Percentiles rank a stretch among this genome's conserved stretches.
Conservation (phyloP, 92 coral and sea anemone genomes). For the Epizoanthus illoricatus region DNA sequence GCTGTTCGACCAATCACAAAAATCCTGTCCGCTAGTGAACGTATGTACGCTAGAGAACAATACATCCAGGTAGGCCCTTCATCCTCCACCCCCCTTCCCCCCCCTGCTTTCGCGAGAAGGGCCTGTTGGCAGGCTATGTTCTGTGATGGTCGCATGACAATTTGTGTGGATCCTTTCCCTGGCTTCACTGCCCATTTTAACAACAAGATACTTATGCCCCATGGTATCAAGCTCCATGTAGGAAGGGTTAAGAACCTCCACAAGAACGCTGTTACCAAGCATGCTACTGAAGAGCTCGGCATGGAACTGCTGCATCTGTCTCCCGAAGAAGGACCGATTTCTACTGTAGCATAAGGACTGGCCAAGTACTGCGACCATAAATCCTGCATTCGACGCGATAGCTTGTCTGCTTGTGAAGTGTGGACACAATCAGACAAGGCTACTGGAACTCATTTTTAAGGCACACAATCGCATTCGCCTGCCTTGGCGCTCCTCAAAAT, state of each 20-base stretch:
- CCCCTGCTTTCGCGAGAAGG: too few relatives aligned
- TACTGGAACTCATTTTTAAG: too few relatives aligned
- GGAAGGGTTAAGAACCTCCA: slow-evolving; percentile 12
- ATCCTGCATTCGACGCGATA: slow-evolving; percentile 11
- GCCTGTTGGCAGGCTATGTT: too few relatives aligned
- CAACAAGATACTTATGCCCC: slow-evolving; percentile 27
- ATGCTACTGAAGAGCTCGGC: slow-evolving; percentile 46
- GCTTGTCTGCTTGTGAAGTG: slow-evolving; percentile 34
- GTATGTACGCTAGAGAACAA: too few relatives aligned
- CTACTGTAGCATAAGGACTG: not conserved
- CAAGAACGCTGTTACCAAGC: not conserved
- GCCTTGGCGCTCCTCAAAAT: too few relatives aligned
- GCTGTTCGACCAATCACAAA: too few relatives aligned
- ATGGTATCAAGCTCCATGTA: slow-evolving; percentile 7
- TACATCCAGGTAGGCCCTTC: too few relatives aligned
- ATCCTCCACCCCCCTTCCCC: too few relatives aligned
- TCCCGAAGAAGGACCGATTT: slow-evolving; percentile 21
- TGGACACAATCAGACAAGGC: slow-evolving; percentile 33
- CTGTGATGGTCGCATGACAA: not conserved
- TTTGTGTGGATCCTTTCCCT: slow-evolving; percentile 45
- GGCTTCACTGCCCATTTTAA: not conserved
- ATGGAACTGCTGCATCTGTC: slow-evolving; percentile 35
- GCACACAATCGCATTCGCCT: too few relatives aligned
- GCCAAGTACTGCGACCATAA: not conserved
- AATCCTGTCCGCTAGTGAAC: too few relatives aligned